Evolutionary conservation across 2,888 invertebrate genomes (phyloP).

Genomic region (Pomacea canaliculata): DNA sequence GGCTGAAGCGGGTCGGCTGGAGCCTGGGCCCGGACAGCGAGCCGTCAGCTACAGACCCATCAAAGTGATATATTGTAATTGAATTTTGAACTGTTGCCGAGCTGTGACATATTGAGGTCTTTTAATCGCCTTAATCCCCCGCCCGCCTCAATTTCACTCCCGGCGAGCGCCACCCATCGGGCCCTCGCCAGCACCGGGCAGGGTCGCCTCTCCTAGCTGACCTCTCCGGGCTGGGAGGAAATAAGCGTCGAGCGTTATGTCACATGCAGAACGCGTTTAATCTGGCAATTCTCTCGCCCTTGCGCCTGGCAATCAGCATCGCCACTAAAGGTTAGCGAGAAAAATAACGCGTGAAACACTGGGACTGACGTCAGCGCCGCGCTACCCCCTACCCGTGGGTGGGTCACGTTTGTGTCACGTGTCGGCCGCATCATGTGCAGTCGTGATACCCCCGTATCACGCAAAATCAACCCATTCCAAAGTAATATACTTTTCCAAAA

Average conservation of each 20-base stretch:
- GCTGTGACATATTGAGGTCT: conserved; percentile 42
- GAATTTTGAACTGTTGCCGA: conserved; percentile 46
- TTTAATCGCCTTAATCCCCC: conserved; percentile 39
- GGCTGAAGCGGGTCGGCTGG: neutral
- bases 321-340: conserved; percentile 35
- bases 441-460: too few relatives aligned
- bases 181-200: conserved; percentile 24
- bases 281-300: conserved; percentile 37
- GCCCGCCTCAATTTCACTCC: conserved; percentile 31
- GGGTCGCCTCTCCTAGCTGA: conserved; percentile 28
- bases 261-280: conserved; percentile 39
- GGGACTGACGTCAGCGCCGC: too few relatives aligned
- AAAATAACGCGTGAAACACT: conserved; percentile 14
- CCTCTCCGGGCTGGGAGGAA: conserved; percentile 29
- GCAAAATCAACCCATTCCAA: too few relatives aligned
- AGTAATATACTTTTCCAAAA: too few relatives aligned
- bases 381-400: too few relatives aligned
- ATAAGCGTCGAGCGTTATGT: conserved; percentile 35
- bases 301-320: conserved; percentile 30
- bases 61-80: conserved; percentile 46
- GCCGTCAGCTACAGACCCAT: conserved; percentile 41
- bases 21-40: conserved; percentile 13
- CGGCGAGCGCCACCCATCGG: conserved; percentile 21
- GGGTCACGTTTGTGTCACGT: too few relatives aligned
- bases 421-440: too few relatives aligned